A percentile compares a stretch with the other conserved stretches of the same genome.
Conservation (phyloP, 2,888 invertebrate species). For the Drosophila setosimentum region DNA sequence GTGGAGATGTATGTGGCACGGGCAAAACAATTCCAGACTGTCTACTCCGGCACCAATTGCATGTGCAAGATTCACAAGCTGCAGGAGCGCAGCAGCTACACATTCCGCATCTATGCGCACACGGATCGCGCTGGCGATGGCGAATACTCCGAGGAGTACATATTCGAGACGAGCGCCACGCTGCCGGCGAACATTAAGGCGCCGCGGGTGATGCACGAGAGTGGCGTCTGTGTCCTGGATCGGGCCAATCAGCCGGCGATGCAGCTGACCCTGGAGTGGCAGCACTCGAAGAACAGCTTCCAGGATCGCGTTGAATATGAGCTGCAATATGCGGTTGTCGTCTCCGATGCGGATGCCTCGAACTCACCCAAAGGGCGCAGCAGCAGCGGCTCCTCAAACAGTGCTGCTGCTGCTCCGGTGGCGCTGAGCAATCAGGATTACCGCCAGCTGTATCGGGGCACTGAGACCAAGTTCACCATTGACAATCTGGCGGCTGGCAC, state of each 20-base stretch:
- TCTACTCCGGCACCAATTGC: constrained; percentile 91
- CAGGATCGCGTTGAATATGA: constrained; percentile 90
- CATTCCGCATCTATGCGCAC: constrained; percentile 93
- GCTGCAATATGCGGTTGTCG: constrained; percentile 88
- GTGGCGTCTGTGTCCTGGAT: constrained; percentile 77
- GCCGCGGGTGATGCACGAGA: constrained; percentile 87
- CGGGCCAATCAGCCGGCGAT: constrained; percentile 85
- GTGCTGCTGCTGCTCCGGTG: constrained; percentile 40
- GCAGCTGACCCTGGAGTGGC: constrained; percentile 88
- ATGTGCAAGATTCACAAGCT: constrained; percentile 93
- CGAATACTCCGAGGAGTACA: constrained; percentile 89
- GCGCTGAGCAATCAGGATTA: constrained; percentile 66
- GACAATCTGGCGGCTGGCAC: constrained; percentile 90
- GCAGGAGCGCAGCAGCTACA: constrained; percentile 92
- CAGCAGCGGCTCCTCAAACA: constrained; percentile 31
- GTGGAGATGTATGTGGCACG: constrained; percentile 92
- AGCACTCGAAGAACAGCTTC: constrained; percentile 87
- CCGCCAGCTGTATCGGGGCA: constrained; percentile 89
- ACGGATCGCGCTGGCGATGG: constrained; percentile 94
- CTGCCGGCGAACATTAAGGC: constrained; percentile 93
- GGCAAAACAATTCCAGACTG: constrained; percentile 88
- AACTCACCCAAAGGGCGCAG: constrained; percentile 57
- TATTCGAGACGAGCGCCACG: constrained; percentile 91
- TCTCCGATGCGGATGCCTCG: constrained; percentile 60
- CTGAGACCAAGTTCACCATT: constrained; percentile 88